Conservation (phyloP, 2,797 vertebrate species). For the Oceanodroma leucorhoa region DNA sequence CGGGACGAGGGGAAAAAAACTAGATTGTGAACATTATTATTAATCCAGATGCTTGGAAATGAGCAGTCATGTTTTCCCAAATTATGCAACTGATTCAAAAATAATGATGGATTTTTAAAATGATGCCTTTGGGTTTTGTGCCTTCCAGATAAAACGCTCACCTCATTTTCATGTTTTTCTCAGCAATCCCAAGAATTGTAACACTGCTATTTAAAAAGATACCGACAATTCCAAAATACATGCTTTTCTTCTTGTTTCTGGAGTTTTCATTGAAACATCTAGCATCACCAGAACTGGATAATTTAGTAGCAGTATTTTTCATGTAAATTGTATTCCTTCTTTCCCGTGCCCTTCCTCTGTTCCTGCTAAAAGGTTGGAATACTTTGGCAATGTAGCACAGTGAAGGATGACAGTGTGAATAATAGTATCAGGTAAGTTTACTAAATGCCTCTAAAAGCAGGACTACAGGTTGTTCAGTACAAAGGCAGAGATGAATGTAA, state of each 20-base stretch:
- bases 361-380: not conserved
- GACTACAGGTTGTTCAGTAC: not conserved
- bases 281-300: not conserved
- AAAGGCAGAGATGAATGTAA: not conserved
- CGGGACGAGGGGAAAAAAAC: not conserved
- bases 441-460: not conserved
- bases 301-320: not conserved
- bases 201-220: not conserved
- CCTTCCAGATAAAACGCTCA: not conserved
- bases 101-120: not conserved
- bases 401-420: not conserved
- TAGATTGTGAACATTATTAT: not conserved
- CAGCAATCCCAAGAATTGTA: not conserved
- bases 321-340: not conserved
- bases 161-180: not conserved
- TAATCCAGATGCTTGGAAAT: slow-evolving; percentile 20
- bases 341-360: not conserved
- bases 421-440: not conserved
- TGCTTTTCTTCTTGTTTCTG: not conserved
- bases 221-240: not conserved
- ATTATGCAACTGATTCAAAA: not conserved
- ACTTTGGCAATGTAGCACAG: not conserved
- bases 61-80: not conserved
- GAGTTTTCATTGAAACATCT: not conserved
- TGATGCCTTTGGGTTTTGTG: not conserved